phyloP scores from a whole-genome alignment of 2,797 vertebrate species.

The Sylvilagus floridanus region DNA sequence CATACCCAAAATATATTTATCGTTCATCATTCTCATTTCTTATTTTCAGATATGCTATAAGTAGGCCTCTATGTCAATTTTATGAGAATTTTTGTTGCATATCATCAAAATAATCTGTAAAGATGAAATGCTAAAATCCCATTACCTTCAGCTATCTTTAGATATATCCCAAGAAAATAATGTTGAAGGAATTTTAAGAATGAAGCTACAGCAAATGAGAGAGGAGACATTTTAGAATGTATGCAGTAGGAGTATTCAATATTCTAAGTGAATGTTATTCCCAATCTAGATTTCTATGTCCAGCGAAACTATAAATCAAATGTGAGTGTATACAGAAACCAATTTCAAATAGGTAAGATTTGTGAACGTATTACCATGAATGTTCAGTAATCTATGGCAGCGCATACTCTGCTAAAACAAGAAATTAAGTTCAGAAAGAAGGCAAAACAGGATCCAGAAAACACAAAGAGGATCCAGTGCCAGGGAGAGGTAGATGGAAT shows the following conservation, averaged over 20 bases:
- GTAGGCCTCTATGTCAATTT: neutral
- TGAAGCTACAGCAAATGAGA: neutral
- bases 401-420: neutral
- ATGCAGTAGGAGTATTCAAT: neutral
- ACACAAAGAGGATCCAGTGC: neutral
- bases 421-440: neutral
- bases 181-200: neutral
- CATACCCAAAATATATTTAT: neutral
- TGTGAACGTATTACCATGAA: neutral
- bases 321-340: neutral
- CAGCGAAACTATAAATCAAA: neutral
- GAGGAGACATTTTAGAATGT: neutral
- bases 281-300: neutral
- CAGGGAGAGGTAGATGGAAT: neutral
- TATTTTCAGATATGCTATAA: neutral
- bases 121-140: neutral
- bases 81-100: conserved; percentile 38
- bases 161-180: conserved; percentile 2
- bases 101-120: conserved; percentile 46
- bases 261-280: neutral
- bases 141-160: neutral
- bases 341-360: neutral
- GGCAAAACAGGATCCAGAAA: neutral
- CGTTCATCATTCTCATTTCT: neutral
- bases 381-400: neutral